Percentiles rank a stretch among this genome's conserved stretches.
These are phyloP conservation scores for Leuciscus idus DNA, from an alignment of 2,113 vertebrate species.

Conservation along the genomic window DNA sequence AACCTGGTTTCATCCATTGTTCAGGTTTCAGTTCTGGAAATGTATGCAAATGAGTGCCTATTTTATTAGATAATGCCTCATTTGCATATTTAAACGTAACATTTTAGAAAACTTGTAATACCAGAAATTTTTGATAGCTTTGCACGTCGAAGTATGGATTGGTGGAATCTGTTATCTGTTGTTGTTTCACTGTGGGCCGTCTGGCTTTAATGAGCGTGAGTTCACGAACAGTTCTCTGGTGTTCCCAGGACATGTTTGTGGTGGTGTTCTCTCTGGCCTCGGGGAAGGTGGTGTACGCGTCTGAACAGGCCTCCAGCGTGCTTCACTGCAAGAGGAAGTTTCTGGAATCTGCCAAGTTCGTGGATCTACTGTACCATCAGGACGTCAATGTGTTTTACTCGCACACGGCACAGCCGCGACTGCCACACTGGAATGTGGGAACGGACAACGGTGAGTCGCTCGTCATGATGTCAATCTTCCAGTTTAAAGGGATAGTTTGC, in stretches of 20 bases:
- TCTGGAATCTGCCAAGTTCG: conserved; percentile 82
- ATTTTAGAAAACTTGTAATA: neutral
- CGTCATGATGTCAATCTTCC: too few species aligned
- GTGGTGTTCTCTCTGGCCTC: conserved; percentile 86
- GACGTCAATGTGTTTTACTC: conserved; percentile 87
- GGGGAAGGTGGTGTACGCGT: conserved; percentile 81
- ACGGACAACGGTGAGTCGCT: conserved; percentile 51
- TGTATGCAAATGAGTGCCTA: neutral
- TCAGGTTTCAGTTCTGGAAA: neutral
- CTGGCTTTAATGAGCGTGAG: neutral
- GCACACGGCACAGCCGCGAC: conserved; percentile 80
- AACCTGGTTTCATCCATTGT: neutral
- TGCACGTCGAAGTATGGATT: too few species aligned
- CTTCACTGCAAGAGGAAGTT: conserved; percentile 83
- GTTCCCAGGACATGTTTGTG: conserved; percentile 83
- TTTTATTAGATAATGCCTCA: neutral
- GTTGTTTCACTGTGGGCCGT: neutral
- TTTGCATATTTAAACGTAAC: neutral
- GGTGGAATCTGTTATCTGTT: neutral
- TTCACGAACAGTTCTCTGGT: neutral
- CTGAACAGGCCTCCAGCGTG: conserved; percentile 84
- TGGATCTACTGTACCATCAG: conserved; percentile 86
- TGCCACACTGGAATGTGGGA: conserved; percentile 82
- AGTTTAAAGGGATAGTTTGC: too few species aligned
- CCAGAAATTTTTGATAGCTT: too few species aligned